These are phyloP conservation scores for Rhodeus uyekii DNA, from an alignment of 2,797 vertebrate genomes.

Conservation along the genomic window DNA sequence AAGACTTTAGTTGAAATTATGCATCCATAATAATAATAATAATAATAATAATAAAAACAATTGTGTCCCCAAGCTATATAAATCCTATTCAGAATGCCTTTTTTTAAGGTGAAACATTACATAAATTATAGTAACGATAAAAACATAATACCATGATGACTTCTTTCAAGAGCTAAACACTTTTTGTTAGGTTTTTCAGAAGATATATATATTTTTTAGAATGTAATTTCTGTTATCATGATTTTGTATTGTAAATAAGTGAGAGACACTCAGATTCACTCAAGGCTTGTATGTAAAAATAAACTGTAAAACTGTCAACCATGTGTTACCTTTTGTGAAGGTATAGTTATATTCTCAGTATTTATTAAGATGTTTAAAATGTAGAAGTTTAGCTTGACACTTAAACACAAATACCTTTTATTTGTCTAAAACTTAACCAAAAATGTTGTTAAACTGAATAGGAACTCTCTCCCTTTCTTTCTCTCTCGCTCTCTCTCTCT, in stretches of 20 bases:
- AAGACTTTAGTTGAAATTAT: neutral
- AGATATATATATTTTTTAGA: neutral
- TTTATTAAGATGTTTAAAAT: neutral
- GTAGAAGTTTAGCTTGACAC: neutral
- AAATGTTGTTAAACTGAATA: no score
- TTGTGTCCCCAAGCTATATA: neutral
- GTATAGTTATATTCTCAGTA: neutral
- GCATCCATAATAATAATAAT: neutral
- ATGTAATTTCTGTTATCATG: neutral
- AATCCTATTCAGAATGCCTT: neutral
- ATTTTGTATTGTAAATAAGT: neutral
- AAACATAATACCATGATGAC: neutral
- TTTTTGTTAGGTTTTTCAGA: neutral
- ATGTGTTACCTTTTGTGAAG: neutral
- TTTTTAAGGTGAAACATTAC: neutral
- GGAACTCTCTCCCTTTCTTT: no score
- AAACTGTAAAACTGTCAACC: neutral
- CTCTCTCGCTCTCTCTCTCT: no score
- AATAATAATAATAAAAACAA: neutral
- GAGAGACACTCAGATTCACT: neutral
- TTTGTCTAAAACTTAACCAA: no score
- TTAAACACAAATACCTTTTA: no score
- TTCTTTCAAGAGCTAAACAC: neutral
- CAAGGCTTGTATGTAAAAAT: neutral
- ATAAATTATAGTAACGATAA: neutral